Evolutionary conservation across 2,797 vertebrate species (phyloP).

Genomic region (Coluber constrictor): DNA sequence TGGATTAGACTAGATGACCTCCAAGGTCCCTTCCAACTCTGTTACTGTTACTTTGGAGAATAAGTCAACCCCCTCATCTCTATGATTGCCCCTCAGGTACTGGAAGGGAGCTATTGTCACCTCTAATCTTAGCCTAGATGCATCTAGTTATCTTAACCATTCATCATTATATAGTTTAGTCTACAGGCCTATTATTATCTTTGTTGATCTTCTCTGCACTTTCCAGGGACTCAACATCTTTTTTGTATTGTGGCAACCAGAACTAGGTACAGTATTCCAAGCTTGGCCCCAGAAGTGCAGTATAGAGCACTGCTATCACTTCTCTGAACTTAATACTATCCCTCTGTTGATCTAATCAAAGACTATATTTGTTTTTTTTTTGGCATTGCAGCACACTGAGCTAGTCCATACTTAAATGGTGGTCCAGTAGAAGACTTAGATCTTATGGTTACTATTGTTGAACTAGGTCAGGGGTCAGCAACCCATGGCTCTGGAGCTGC

Average conservation of each 20-base stretch:
- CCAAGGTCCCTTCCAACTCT: no score
- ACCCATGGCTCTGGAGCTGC: no score
- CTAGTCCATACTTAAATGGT: not conserved
- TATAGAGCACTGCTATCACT: not conserved
- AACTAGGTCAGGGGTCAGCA: not conserved
- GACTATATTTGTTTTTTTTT: not conserved
- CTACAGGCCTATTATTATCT: not conserved
- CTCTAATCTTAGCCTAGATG: not conserved
- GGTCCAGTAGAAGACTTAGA: not conserved
- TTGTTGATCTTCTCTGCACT: not conserved
- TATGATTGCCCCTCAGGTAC: not conserved
- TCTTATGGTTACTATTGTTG: not conserved
- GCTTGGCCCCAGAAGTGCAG: not conserved
- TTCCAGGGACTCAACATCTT: not conserved
- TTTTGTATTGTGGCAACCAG: not conserved
- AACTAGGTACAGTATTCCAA: not conserved
- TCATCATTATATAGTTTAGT: not conserved
- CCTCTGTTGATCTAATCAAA: not conserved
- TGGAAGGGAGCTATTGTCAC: not conserved
- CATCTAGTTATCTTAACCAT: not conserved
- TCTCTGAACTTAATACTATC: not conserved
- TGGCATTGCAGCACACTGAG: not conserved
- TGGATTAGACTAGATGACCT: no score
- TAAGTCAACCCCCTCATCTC: not conserved
- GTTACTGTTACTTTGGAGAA: not conserved